Base-by-base conservation (phyloP, 2,113 vertebrate species). In the Pelecanoides urinatrix region DNA sequence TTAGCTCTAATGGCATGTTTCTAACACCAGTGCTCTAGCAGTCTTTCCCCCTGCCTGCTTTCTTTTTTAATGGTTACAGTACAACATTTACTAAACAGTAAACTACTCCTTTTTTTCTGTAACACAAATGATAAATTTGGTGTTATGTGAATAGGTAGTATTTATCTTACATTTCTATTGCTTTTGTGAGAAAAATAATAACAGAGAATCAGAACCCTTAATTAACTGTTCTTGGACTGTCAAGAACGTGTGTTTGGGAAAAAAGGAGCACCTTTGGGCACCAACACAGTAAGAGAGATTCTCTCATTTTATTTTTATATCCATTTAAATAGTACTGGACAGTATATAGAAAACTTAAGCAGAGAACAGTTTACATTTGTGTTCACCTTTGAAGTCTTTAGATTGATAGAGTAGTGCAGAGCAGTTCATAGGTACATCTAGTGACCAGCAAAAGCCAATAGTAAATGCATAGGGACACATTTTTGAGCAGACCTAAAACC, bases 1-100 rank as follows among this genome's bases (percentile, higher is more conserved):
- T 79, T 95, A 78, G 62, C 74, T 29, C 36, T 93, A 90, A 89
- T 92, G 78, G 53, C 29, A n/a, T 65, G 56, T 92, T 97, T 96
- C 66, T 96, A 94, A 76, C 62, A 58, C 14, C 14, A 18, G 14
- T 84, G 34, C 74, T 86, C 58, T 68, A 70, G 47, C n/a, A 92
- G 52, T 84, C 36, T 65, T 93, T 22, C 61, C 4, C 17, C 49
- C 29, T 1, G 4, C 12, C 9, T 5, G 8, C 11, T 52, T 92
- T 36, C 50, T 78, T 96, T 95, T 88, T 55, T 44, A 47, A 30
- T 75, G 8, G 10, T 85, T 67, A 44, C 19, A 83, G 61, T 82
- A n/a, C 21, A 76, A 40, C 56, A 40, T 80, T 84, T 77, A 42
- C 82, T 89, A 83, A 91, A 40, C 82, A 87, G 59, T 44, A 76